A percentile compares a stretch with the other conserved stretches of the same genome.
phyloP scores from a whole-genome alignment of 2,113 vertebrate species.

The Tupaia tana region DNA sequence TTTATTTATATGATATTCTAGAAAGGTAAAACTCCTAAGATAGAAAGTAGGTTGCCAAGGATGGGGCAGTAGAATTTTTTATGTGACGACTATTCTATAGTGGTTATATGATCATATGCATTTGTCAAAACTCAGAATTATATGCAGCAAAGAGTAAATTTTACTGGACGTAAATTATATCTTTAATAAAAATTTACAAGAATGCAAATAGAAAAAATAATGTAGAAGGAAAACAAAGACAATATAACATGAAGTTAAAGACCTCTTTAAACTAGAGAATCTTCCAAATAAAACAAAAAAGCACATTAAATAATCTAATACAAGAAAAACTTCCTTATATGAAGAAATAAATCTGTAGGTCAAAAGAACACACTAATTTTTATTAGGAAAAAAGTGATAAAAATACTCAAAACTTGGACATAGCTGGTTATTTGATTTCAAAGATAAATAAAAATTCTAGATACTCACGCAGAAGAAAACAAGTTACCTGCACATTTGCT shows the following conservation, averaged over 20 bases:
- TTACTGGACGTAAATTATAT: background rate
- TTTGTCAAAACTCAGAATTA: background rate
- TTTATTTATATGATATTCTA: background rate
- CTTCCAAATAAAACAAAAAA: conserved; percentile 23
- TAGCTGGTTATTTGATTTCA: conserved; percentile 20
- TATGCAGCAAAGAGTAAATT: background rate
- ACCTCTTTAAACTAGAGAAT: background rate
- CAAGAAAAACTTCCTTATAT: background rate
- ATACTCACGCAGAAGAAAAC: background rate
- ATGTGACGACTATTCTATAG: background rate
- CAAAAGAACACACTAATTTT: background rate
- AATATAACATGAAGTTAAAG: background rate
- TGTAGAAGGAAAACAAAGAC: background rate
- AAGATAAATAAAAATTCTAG: conserved; percentile 2
- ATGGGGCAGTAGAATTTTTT: background rate
- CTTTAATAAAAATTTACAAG: background rate
- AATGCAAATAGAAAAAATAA: background rate
- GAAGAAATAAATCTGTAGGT: background rate
- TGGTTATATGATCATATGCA: background rate
- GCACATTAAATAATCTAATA: background rate
- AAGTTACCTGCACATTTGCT: background rate
- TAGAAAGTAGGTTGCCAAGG: background rate
- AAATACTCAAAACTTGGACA: conserved; percentile 5
- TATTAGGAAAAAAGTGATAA: background rate
- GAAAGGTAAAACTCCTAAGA: background rate